A percentile compares a stretch with the other conserved stretches of the same genome.
These are phyloP conservation scores for Cheilosia urbana DNA, from an alignment of 2,888 invertebrate species.

Conservation along the genomic window DNA sequence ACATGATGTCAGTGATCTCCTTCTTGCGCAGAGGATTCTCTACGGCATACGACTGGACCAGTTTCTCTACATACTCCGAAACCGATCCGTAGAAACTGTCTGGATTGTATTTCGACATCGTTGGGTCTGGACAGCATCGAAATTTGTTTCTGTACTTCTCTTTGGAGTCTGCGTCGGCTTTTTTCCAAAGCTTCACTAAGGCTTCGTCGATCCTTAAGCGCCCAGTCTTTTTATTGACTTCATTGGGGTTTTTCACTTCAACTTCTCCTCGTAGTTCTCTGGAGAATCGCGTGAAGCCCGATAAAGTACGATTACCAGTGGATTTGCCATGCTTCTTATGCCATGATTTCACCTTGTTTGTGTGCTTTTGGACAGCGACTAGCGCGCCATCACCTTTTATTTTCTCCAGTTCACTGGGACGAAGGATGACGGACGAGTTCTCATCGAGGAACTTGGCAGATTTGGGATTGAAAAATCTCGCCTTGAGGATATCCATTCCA, in stretches of 20 bases:
- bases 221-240: slow-evolving; percentile 85
- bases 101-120: slow-evolving; percentile 88
- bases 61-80: slow-evolving; percentile 90
- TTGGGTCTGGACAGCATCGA: slow-evolving; percentile 89
- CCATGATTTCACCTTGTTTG: slow-evolving; percentile 87
- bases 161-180: slow-evolving; percentile 86
- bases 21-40: slow-evolving; percentile 82
- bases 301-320: slow-evolving; percentile 83
- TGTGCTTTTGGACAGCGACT: slow-evolving; percentile 85
- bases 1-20: slow-evolving; percentile 89
- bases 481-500: slow-evolving; percentile 94
- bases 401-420: slow-evolving; percentile 85
- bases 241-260: slow-evolving; percentile 83
- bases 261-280: slow-evolving; percentile 84
- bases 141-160: slow-evolving; percentile 83
- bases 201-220: slow-evolving; percentile 86
- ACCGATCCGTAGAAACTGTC: slow-evolving; percentile 92
- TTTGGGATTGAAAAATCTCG: slow-evolving; percentile 91
- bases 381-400: slow-evolving; percentile 86
- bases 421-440: slow-evolving; percentile 89
- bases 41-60: slow-evolving; percentile 87
- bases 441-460: slow-evolving; percentile 92
- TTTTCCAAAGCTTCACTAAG: slow-evolving; percentile 88
- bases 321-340: slow-evolving; percentile 85
- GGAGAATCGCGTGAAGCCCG: slow-evolving; percentile 87